Evolutionary conservation across 2,888 invertebrate genomes (phyloP), one percentile per base, ranked within the genome.

Genomic region (Pemphredon lugubris): DNA sequence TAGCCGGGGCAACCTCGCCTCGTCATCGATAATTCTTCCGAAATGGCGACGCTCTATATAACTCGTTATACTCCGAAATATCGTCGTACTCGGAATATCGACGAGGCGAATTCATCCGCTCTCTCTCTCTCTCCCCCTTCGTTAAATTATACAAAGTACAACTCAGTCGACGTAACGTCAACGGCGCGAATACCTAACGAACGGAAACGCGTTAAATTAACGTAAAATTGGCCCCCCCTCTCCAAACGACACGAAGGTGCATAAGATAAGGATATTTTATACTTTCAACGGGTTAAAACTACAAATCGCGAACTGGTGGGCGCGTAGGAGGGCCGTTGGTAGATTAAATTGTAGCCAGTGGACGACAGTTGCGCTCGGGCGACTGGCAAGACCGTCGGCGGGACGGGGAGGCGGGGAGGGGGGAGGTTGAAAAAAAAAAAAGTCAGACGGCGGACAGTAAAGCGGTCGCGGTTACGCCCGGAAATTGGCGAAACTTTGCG

Each of bases 401-500:
- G 48, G 55, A 59, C 37, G 45, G 54, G 34, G 53, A 47, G 50
- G 60, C 42, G 37, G 60, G 30, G 61, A 57, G 54, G 67, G 51
- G 48, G 51, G 47, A 54, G 26, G 26, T 20, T 23, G 51, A 30
- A 14, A 44, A 55, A 47, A 63, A 64, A 67, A 72, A 65, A 60
- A 70, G 63, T 48, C 58, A 73, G 68, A 60, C 57, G 63, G 70
- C 60, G 70, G 74, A 76, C 71, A 72, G 73, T 79, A 76, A 75
- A 81, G 71, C 50, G 71, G 66, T 78, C 77, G 77, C 73, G 77
- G 75, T 79, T 71, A 68, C 66, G 66, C 54, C 58, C 71, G 75
- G 80, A 83, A 83, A 85, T 86, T 83, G 84, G 80, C 77, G 81
- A 83, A 86, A 85, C 82, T 84, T 84, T 79, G 67, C 61, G 74